Evolutionary conservation across 2,797 vertebrate species (phyloP).

Genomic region (Trichosurus vulpecula): DNA sequence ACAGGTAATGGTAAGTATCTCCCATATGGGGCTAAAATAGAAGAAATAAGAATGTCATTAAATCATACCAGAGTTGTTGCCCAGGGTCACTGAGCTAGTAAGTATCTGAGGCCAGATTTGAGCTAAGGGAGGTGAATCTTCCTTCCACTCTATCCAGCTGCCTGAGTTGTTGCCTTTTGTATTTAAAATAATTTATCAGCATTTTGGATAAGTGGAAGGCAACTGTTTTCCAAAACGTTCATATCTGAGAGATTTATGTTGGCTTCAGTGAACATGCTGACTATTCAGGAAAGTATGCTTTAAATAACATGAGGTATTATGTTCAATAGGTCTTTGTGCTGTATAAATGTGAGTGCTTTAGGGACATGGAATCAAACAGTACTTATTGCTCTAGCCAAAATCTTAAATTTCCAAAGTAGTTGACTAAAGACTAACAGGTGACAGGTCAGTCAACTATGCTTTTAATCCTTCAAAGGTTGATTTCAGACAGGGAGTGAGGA

Average conservation of each 20-base stretch:
- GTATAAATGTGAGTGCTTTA: slow-evolving; percentile 45
- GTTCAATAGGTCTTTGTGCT: slow-evolving; percentile 34
- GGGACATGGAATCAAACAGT: slow-evolving; percentile 22
- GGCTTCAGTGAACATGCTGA: slow-evolving; percentile 73
- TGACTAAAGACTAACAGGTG: not conserved
- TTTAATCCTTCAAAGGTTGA: not conserved
- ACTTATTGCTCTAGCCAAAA: slow-evolving; percentile 42
- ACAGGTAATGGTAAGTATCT: not conserved
- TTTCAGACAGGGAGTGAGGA: not conserved
- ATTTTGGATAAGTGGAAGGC: slow-evolving; percentile 67
- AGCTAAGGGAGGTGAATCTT: not conserved
- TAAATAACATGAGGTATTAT: slow-evolving; percentile 34
- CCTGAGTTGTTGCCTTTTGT: slow-evolving; percentile 60
- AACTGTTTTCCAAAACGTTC: slow-evolving; percentile 64
- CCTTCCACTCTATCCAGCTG: not conserved
- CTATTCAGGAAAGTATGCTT: slow-evolving; percentile 68
- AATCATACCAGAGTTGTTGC: slow-evolving; percentile 67
- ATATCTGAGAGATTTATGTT: slow-evolving; percentile 79
- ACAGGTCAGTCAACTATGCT: not conserved
- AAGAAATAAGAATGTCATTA: slow-evolving; percentile 67
- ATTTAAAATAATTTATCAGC: slow-evolving; percentile 72
- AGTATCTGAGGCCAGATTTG: not conserved
- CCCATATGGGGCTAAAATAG: slow-evolving; percentile 67
- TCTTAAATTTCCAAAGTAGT: not conserved
- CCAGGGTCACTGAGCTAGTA: not conserved